Conservation (phyloP, 2,797 vertebrate species). For the Lepilemur septentrionalis region DNA sequence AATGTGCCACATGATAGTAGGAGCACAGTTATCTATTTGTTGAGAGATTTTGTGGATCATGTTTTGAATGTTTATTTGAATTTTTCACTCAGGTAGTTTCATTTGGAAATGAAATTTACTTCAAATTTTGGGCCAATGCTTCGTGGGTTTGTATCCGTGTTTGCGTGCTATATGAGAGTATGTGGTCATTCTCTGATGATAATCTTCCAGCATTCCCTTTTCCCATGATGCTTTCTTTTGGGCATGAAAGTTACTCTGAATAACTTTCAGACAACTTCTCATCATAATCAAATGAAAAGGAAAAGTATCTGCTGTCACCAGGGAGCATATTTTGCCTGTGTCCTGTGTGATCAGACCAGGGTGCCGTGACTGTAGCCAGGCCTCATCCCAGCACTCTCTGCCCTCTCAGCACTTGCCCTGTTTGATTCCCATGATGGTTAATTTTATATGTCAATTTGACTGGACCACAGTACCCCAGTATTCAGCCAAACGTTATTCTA, state of each 20-base stretch:
- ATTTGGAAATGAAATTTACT: slow-evolving; percentile 13
- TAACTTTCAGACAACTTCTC: not conserved
- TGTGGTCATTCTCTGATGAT: not conserved
- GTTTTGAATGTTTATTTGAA: slow-evolving; percentile 4
- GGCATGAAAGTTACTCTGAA: not conserved
- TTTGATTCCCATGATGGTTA: not conserved
- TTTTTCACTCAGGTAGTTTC: not conserved
- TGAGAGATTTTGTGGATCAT: not conserved
- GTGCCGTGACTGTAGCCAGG: not conserved
- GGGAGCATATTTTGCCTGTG: not conserved
- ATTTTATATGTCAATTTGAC: not conserved
- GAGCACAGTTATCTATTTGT: not conserved
- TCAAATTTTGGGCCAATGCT: not conserved
- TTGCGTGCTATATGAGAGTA: not conserved
- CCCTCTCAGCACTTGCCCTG: not conserved
- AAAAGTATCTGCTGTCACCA: not conserved
- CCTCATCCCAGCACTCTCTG: not conserved
- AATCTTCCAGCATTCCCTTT: not conserved
- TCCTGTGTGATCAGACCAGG: not conserved
- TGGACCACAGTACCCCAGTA: not conserved
- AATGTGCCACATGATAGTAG: not conserved
- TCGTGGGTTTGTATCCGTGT: not conserved
- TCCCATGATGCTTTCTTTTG: not conserved
- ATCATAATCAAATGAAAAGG: not conserved
- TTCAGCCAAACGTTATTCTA: not conserved